Conservation (phyloP, 1,140 invertebrate genomes). For the Acyrthosiphon pisum region DNA sequence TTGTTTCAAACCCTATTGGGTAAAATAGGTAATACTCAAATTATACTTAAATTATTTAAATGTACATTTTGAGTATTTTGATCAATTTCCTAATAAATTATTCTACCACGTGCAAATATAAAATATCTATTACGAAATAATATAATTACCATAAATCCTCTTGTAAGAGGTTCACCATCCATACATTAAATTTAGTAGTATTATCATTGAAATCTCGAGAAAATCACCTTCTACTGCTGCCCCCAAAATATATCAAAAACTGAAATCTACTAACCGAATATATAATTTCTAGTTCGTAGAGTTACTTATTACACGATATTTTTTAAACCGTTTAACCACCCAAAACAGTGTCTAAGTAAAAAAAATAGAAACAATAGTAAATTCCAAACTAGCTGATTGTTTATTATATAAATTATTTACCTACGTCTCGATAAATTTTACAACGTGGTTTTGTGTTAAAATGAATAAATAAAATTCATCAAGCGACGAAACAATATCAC, state of each 20-base stretch:
- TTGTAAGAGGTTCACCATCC: background rate
- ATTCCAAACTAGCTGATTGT: background rate
- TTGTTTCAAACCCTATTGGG: background rate
- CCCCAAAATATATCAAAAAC: background rate
- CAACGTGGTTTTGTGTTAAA: background rate
- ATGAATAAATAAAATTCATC: background rate
- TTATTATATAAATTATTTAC: background rate
- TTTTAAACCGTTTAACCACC: too few relatives aligned
- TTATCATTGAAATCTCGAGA: background rate
- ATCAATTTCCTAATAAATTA: background rate
- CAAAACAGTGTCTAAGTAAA: too few relatives aligned
- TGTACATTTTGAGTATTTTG: background rate
- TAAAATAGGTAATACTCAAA: background rate
- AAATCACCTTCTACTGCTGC: background rate
- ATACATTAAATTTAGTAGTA: background rate
- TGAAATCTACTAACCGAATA: background rate
- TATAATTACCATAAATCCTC: background rate
- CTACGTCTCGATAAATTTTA: background rate
- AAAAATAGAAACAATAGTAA: background rate
- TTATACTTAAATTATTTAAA: too few relatives aligned
- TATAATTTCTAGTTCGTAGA: background rate
- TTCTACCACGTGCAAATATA: background rate
- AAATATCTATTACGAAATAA: background rate
- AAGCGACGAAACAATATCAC: background rate
- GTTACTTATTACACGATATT: background rate